Evolutionary conservation across 2,797 vertebrate species (phyloP), one percentile per base, ranked within the genome.

Genomic region (Borostomias antarcticus): DNA sequence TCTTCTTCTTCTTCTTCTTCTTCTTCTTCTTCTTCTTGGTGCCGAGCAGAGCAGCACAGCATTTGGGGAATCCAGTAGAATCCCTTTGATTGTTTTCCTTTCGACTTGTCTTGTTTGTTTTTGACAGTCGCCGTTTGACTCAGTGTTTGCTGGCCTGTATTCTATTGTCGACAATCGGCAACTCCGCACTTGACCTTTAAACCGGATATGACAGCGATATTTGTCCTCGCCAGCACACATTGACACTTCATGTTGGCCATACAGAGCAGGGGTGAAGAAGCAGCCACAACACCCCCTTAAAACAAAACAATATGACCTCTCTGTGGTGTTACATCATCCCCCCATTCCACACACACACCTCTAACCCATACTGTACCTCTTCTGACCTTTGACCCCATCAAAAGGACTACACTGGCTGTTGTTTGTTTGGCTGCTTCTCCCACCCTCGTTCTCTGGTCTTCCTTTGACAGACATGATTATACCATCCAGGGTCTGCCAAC

Each of bases 81-180:
- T 69, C 32, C n/a, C n/a, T n/a, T n/a, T n/a, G n/a, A n/a, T n/a
- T n/a, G n/a, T n/a, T n/a, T n/a, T n/a, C n/a, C n/a, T 62, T 66
- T 74, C 80, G 78, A 32, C 79, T 81, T 82, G 40, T n/a, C 68
- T 45, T 82, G 32, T 80, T 62, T 81, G 76, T 86, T 89, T 74
- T 74, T 84, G 80, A 79, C 43, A 58, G 30, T 69, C 82, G 73
- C 53, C 63, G 81, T 77, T 68, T 75, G 81, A 89, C 84, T 93
- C 88, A 67, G 83, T 90, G 90, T 89, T 86, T 91, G 88, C 87
- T 69, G 74, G 80, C 70, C n/a, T n/a, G n/a, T n/a, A n/a, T n/a
- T n/a, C n/a, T n/a, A n/a, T n/a, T n/a, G n/a, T n/a, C n/a, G n/a
- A n/a, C n/a, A n/a, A n/a, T n/a, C n/a, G n/a, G n/a, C n/a, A n/a